A percentile compares a stretch with the other conserved stretches of the same genome.
phyloP scores from a whole-genome alignment of 2,797 vertebrate genomes.

The Ctenosaura bakeri region DNA sequence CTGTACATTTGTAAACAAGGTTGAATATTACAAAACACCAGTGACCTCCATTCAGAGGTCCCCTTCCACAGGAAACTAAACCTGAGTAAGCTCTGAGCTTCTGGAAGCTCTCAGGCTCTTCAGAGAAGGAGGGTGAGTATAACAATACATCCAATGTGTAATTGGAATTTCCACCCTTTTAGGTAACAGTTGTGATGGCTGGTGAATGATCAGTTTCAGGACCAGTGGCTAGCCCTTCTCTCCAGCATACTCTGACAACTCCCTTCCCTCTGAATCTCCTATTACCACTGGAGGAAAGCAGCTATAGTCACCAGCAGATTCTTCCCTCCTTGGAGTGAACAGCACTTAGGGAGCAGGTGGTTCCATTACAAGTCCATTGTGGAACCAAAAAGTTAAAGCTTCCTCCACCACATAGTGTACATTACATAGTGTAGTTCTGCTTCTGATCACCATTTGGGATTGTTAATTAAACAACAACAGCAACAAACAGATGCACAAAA shows the following conservation, averaged over 20 bases:
- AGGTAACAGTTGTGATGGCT: background rate
- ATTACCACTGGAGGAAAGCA: background rate
- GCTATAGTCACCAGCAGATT: background rate
- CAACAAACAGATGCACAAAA: background rate
- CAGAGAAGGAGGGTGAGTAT: background rate
- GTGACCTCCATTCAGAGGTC: background rate
- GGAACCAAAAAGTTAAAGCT: background rate
- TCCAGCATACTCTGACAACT: background rate
- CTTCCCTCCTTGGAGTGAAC: too few relatives aligned
- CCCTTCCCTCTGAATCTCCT: too few relatives aligned
- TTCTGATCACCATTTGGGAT: background rate
- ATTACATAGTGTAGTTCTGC: background rate
- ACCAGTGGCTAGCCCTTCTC: background rate
- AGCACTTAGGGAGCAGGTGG: too few relatives aligned
- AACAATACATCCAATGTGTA: background rate
- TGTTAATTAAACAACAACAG: background rate
- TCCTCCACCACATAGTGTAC: background rate
- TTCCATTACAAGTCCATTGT: background rate
- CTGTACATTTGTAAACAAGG: background rate
- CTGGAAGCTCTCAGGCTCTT: background rate
- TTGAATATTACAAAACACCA: background rate
- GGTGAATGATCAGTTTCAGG: background rate
- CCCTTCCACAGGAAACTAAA: background rate
- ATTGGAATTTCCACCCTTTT: background rate
- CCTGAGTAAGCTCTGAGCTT: background rate